A percentile compares a stretch with the other conserved stretches of the same genome.
Conservation (phyloP, 2,113 vertebrate species). For the Clarias batrachus region DNA sequence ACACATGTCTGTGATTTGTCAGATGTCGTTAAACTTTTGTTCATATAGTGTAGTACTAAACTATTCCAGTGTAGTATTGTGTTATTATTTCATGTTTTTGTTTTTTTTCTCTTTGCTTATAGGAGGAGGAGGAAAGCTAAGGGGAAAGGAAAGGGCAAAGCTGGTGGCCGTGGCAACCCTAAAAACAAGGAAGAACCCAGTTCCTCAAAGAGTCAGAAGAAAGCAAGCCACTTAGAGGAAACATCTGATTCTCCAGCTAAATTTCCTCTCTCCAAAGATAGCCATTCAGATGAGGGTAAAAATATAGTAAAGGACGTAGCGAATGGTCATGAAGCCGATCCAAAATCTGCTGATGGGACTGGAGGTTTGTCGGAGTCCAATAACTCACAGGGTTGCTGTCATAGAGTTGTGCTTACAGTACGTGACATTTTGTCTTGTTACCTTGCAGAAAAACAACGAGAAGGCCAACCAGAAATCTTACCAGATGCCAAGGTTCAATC, state of each 20-base stretch:
- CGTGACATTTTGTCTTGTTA: slow-evolving; percentile 1
- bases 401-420: neutral
- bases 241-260: slow-evolving; percentile 28
- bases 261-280: slow-evolving; percentile 39
- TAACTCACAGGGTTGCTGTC: neutral
- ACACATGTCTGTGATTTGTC: neutral
- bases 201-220: slow-evolving; percentile 58
- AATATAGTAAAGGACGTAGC: slow-evolving; percentile 20
- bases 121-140: slow-evolving; percentile 76
- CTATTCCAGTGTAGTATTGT: neutral
- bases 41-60: neutral
- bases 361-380: slow-evolving; percentile 57
- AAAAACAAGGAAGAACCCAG: slow-evolving; percentile 49
- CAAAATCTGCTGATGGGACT: slow-evolving; percentile 17
- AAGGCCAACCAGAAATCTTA: slow-evolving; percentile 42
- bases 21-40: neutral
- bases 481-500: slow-evolving; percentile 56
- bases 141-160: slow-evolving; percentile 68
- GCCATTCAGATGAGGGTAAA: slow-evolving; percentile 40
- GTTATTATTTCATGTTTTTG: neutral
- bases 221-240: slow-evolving; percentile 55
- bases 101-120: slow-evolving; percentile 26
- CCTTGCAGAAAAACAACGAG: slow-evolving; percentile 47
- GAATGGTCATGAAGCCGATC: slow-evolving; percentile 31
- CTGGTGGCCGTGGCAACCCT: slow-evolving; percentile 62